A percentile compares a stretch with the other conserved stretches of the same genome.
These are phyloP conservation scores for Pentalonia nigronervosa DNA, from an alignment of 1,140 invertebrate species.

Conservation along the genomic window DNA sequence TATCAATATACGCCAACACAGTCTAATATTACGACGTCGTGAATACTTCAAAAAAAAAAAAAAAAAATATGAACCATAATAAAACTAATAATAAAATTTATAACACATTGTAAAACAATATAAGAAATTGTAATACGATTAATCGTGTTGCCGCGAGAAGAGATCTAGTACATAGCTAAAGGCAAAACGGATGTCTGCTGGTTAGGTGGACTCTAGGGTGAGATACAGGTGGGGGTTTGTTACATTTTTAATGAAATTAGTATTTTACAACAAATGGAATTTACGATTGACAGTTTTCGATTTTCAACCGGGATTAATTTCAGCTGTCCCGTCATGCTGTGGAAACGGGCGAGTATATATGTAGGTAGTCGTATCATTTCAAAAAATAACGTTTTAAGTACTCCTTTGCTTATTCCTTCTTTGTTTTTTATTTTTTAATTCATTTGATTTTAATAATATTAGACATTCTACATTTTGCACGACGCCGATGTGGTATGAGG, in stretches of 20 bases:
- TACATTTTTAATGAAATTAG: conserved; percentile 25
- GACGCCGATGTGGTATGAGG: background rate
- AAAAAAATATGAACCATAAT: background rate
- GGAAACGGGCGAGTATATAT: background rate
- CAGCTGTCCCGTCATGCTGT: background rate
- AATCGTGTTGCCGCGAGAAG: background rate
- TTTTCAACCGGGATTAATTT: conserved; percentile 4
- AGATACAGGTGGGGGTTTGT: background rate
- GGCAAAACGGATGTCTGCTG: background rate
- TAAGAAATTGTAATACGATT: background rate
- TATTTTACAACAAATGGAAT: conserved; percentile 2
- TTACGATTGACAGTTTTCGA: background rate
- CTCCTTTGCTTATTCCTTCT: background rate
- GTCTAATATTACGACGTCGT: no score
- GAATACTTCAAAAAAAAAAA: no score
- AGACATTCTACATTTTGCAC: background rate
- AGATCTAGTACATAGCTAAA: background rate
- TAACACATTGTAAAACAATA: background rate
- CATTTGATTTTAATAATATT: conserved; percentile 16
- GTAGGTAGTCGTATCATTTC: background rate
- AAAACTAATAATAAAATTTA: background rate
- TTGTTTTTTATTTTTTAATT: background rate
- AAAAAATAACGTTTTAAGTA: background rate
- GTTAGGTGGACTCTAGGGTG: background rate
- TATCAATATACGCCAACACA: no score